Conservation (phyloP, 1,140 invertebrate genomes). For the Neomicropteryx cornuta region DNA sequence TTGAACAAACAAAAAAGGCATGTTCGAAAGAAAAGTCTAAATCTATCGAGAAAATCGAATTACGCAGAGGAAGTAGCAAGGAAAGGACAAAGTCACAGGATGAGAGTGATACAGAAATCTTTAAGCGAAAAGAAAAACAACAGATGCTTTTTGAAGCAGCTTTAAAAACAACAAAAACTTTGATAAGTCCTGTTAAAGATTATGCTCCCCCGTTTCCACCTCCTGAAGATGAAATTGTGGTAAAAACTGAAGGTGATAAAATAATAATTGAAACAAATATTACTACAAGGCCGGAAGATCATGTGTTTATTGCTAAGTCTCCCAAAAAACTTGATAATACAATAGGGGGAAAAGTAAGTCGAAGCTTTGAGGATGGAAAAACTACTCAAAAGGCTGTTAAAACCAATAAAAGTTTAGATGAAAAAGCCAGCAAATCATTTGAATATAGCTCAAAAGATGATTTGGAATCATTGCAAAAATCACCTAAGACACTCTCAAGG, state of each 20-base stretch:
- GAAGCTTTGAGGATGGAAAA: slow-evolving; percentile 53
- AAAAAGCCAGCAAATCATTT: slow-evolving; percentile 44
- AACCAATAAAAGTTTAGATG: slow-evolving; percentile 47
- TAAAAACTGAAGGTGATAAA: slow-evolving; percentile 50
- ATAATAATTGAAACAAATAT: slow-evolving; percentile 53
- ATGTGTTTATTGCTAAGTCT: slow-evolving; percentile 57
- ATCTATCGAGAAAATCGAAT: slow-evolving; percentile 50
- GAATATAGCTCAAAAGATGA: slow-evolving; percentile 46
- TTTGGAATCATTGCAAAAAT: slow-evolving; percentile 39
- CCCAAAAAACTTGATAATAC: slow-evolving; percentile 56
- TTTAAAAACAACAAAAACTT: slow-evolving; percentile 55
- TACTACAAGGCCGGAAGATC: slow-evolving; percentile 47
- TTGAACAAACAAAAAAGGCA: slow-evolving; percentile 40
- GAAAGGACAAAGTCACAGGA: slow-evolving; percentile 56
- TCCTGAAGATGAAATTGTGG: slow-evolving; percentile 52
- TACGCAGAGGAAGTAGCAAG: slow-evolving; percentile 46
- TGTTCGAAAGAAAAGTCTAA: slow-evolving; percentile 51
- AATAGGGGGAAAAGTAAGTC: slow-evolving; percentile 48
- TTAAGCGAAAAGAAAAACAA: slow-evolving; percentile 55
- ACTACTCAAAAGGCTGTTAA: slow-evolving; percentile 38
- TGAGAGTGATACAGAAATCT: slow-evolving; percentile 53
- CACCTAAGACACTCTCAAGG: slow-evolving; percentile 45
- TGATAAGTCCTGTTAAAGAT: slow-evolving; percentile 57
- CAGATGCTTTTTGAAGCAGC: slow-evolving; percentile 59
- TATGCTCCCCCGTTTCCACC: slow-evolving; percentile 52